Base-by-base conservation (phyloP, 1,140 invertebrate genomes). In the Macrobrachium nipponense region DNA sequence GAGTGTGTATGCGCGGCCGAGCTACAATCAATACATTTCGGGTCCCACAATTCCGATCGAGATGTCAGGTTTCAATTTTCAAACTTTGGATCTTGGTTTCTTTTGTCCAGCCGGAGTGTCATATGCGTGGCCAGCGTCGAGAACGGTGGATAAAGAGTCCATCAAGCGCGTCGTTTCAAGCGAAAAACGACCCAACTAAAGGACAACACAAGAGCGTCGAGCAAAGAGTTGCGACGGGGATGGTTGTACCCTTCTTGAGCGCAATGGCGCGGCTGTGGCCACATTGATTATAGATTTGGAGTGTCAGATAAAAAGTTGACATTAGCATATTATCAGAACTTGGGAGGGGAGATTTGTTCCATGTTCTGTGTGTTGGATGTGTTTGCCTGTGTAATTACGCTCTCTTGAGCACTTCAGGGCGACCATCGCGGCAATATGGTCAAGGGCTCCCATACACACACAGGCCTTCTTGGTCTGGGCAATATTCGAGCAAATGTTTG, bases 241-340 rank as follows among this genome's bases (percentile, higher is more conserved):
- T 59, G 68, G 66, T 64, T 86, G 27, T 58, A 68, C 60, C 70
- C n/a, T 10, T 86, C 5, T 58, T 62, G 51, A 18, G 43, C 20
- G 7, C 5, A 66, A 36, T 27, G 59, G 58, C 77, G 20, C 14
- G 61, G 76, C 83, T 79, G 77, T n/a, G 77, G 77, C 77, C 83
- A 86, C 83, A 86, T 86, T 86, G 83, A 86, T 86, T 86, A 86
- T 86, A 86, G 83, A 86, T 86, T 80, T 86, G 83, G 68, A 86
- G 83, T 86, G 83, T 86, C 77, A 86, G 83, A 86, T 86, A 86
- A 86, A 86, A 86, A 86, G 83, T 86, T 80, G 83, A 86, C 83
- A 86, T 86, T 86, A 86, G 83, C 83, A 86, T 86, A 80, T 86
- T 80, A 86, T 86, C 83, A 86, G 83, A 72, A 84, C 60, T 78